A percentile compares a stretch with the other conserved stretches of the same genome.
phyloP scores from a whole-genome alignment of 2,113 vertebrate genomes.

The Neodontobutis hainanensis region DNA sequence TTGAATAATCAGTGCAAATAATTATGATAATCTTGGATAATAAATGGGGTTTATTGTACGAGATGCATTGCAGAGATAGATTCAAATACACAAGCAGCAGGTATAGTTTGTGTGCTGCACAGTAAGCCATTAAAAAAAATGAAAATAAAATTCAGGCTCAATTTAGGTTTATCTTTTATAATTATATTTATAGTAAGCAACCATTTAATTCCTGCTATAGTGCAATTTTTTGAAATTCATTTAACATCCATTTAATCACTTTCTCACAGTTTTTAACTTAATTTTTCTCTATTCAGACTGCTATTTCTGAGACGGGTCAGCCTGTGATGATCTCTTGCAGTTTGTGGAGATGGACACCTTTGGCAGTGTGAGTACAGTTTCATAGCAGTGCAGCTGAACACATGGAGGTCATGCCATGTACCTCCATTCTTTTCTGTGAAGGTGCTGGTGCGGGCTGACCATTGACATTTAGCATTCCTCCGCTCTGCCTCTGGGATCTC shows the following conservation, averaged over 20 bases:
- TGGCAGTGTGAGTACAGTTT: slow-evolving; percentile 69
- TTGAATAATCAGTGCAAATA: slow-evolving; percentile 69
- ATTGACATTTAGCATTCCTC: slow-evolving; percentile 80
- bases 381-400: slow-evolving; percentile 40
- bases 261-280: slow-evolving; percentile 15
- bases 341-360: slow-evolving; percentile 70
- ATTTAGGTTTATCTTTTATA: slow-evolving; percentile 5
- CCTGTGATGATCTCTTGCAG: slow-evolving; percentile 42
- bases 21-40: slow-evolving; percentile 69
- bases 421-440: slow-evolving; percentile 70
- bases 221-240: background rate
- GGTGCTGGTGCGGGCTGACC: slow-evolving; percentile 79
- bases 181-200: background rate
- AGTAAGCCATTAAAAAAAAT: slow-evolving; percentile 38
- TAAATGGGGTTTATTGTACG: slow-evolving; percentile 53
- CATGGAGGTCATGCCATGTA: slow-evolving; percentile 60
- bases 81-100: slow-evolving; percentile 51
- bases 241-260: background rate
- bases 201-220: background rate
- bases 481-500: slow-evolving; percentile 79
- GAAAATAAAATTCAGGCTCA: background rate
- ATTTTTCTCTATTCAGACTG: slow-evolving; percentile 19
- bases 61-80: slow-evolving; percentile 66
- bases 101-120: slow-evolving; percentile 28
- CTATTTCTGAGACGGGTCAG: slow-evolving; percentile 43